phyloP scores from a whole-genome alignment of 2,888 invertebrate species.

The Drosophila setosimentum region DNA sequence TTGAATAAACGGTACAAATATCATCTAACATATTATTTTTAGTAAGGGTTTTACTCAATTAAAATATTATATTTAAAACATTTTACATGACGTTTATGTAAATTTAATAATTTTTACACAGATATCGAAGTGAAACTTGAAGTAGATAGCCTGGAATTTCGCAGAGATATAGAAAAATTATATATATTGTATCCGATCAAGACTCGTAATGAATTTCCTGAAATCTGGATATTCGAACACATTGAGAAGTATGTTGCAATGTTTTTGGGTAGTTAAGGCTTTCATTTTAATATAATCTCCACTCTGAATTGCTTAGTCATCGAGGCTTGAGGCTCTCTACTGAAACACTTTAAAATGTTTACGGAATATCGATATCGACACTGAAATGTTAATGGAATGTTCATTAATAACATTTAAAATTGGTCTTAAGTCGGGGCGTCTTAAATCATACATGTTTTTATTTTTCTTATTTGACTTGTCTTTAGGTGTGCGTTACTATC shows the following conservation, averaged over 20 bases:
- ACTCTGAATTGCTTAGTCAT: neutral
- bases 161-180: neutral
- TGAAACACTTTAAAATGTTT: neutral
- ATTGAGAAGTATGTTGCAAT: slow-evolving; percentile 33
- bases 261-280: neutral
- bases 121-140: slow-evolving; percentile 1
- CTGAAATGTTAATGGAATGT: neutral
- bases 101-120: slow-evolving; percentile 8
- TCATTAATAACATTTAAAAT: neutral
- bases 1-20: slow-evolving; percentile 17
- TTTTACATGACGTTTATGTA: neutral
- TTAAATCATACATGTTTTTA: neutral
- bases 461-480: neutral
- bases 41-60: neutral
- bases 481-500: slow-evolving; percentile 5
- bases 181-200: neutral
- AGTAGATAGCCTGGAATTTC: neutral
- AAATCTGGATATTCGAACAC: slow-evolving; percentile 55
- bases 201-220: slow-evolving; percentile 46
- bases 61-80: neutral
- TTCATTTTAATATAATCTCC: neutral
- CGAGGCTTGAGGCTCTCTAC: neutral
- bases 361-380: neutral
- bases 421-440: neutral
- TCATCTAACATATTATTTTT: neutral